Evolutionary conservation across 2,888 invertebrate genomes (phyloP), one percentile per base, ranked within the genome.

Genomic region (Hipparchia sbordonii): DNA sequence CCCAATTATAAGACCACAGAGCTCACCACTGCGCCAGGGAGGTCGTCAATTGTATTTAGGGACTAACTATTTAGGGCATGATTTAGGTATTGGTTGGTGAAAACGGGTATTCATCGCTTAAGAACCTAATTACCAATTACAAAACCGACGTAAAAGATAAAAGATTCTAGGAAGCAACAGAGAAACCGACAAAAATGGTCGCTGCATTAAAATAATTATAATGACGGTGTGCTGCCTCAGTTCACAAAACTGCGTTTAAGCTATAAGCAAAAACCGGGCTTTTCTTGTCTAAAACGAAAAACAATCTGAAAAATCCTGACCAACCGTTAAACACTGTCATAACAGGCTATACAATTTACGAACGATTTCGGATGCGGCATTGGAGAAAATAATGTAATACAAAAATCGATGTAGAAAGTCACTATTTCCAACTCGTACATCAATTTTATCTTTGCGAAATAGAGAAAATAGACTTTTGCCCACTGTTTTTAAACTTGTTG

Each of bases 271-370:
- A 78, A 76, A 76, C 72, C 62, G 57, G n/a, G 33, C 67, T 63
- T 76, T 77, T 77, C 77, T 78, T 79, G 71, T 72, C 78, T 74
- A 75, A 78, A 71, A 77, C 72, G 75, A 78, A 78, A 80, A 80
- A 80, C 75, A 67, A 74, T 79, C 73, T 72, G 72, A 74, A 76
- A 76, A 77, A 78, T 79, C 74, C 73, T 72, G 71, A 71, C 67
- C 73, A 61, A 68, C 77, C 74, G 74, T 79, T 76, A 74, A 78
- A 77, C 51, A 70, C 74, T 72, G 76, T 79, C 77, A 80, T 79
- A 79, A 79, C 76, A 73, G 72, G 4, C n/a, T 10, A 62, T 7
- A 7, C 10, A 72, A 76, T n/a, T 45, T 57, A 7, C 10, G 59
- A 71, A 54, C 12, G 6, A 52, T 46, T 56, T 56, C 59, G 76